A percentile compares a stretch with the other conserved stretches of the same genome.
Conservation (phyloP, 2,888 invertebrate genomes). For the Acanthosepion esculentum region DNA sequence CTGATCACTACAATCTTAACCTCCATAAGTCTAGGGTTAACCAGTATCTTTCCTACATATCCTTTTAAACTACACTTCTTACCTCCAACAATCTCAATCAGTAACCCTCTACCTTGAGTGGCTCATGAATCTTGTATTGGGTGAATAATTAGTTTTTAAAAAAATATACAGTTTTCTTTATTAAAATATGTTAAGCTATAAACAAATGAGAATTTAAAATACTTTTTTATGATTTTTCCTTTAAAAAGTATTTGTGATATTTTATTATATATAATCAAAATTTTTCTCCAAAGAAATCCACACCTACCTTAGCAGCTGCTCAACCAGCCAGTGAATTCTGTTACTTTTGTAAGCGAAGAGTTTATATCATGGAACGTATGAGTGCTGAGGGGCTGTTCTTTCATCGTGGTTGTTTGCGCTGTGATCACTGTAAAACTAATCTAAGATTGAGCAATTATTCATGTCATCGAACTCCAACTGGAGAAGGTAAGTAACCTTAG, state of each 20-base stretch:
- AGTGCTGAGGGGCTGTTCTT: constrained; percentile 91
- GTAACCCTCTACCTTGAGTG: too few relatives aligned
- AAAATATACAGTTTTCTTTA: too few relatives aligned
- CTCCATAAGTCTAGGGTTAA: too few relatives aligned
- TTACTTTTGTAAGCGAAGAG: constrained; percentile 91
- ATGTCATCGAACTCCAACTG: constrained; percentile 77
- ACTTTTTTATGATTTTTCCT: not conserved
- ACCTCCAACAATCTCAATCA: too few relatives aligned
- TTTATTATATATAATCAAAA: not conserved
- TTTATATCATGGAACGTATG: constrained; percentile 94
- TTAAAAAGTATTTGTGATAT: not conserved
- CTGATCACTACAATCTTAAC: too few relatives aligned
- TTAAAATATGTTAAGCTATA: too few relatives aligned
- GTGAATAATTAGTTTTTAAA: too few relatives aligned
- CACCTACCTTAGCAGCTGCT: constrained; percentile 62
- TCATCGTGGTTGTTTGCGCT: constrained; percentile 90
- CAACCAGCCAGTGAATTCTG: constrained; percentile 77
- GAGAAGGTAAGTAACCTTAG: constrained; percentile 60
- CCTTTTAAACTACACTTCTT: too few relatives aligned
- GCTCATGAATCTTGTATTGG: too few relatives aligned
- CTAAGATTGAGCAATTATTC: constrained; percentile 87
- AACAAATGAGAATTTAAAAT: not conserved
- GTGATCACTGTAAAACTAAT: constrained; percentile 91
- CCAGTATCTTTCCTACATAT: too few relatives aligned
- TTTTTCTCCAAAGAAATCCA: constrained; percentile 55